Conservation (phyloP, 2,797 vertebrate species). For the Rhinoraja longicauda region DNA sequence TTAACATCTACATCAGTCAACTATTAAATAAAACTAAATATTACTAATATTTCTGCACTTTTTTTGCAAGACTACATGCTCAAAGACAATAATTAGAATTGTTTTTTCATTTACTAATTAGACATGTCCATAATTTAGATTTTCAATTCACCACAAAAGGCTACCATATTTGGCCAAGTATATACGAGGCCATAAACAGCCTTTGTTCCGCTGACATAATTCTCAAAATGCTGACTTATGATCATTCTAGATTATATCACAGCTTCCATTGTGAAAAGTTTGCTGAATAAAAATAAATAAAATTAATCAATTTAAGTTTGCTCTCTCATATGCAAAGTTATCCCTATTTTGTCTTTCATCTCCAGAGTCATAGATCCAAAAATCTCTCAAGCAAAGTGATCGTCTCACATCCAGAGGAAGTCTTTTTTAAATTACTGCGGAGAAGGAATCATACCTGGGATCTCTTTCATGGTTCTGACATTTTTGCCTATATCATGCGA, state of each 20-base stretch:
- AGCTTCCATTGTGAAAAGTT: neutral
- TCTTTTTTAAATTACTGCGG: neutral
- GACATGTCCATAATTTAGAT: neutral
- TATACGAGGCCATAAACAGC: neutral
- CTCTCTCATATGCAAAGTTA: neutral
- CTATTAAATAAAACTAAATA: neutral
- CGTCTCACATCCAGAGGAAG: neutral
- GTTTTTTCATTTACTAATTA: neutral
- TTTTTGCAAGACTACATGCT: no score
- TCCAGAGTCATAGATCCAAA: neutral
- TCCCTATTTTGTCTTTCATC: neutral
- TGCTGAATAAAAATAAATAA: neutral
- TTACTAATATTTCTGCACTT: no score
- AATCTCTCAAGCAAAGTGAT: neutral
- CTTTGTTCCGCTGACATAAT: neutral
- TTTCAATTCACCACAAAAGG: neutral
- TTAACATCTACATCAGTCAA: neutral
- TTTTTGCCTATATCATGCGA: neutral
- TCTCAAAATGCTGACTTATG: neutral
- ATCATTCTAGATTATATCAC: neutral
- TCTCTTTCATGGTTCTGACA: neutral
- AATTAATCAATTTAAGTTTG: neutral
- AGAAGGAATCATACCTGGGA: neutral
- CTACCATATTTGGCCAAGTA: neutral
- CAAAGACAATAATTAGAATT: no score